Percentiles rank a stretch among this genome's conserved stretches.
phyloP scores from a whole-genome alignment of 1,140 invertebrate genomes.

The Pseudobourletiella spinata region DNA sequence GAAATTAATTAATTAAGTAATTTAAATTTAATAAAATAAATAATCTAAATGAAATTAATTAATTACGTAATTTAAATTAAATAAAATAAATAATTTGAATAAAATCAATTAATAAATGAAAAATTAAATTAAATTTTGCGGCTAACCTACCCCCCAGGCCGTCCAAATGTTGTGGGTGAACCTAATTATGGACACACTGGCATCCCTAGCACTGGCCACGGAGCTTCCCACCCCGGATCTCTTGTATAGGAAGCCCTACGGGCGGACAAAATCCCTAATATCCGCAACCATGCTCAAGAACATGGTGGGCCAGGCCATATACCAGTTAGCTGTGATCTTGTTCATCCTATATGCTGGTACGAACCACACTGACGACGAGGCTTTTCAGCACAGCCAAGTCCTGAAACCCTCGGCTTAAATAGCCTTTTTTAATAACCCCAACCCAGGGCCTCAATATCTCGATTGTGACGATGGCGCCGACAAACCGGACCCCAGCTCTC shows the following conservation, averaged over 20 bases:
- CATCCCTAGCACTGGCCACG: conserved; percentile 58
- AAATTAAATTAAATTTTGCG: too few relatives aligned
- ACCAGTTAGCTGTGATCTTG: conserved; percentile 56
- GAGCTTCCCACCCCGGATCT: conserved; percentile 55
- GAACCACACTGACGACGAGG: too few relatives aligned
- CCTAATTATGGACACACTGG: conserved; percentile 63
- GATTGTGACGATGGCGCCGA: conserved; percentile 47
- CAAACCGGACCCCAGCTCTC: conserved; percentile 47
- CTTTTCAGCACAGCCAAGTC: too few relatives aligned
- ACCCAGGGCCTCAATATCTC: conserved; percentile 44
- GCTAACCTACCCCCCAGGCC: conserved; percentile 43
- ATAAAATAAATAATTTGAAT: too few relatives aligned
- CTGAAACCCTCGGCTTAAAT: too few relatives aligned
- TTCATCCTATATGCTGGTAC: conserved; percentile 48
- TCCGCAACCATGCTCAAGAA: conserved; percentile 60
- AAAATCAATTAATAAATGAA: not conserved
- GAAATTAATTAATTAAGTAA: not conserved
- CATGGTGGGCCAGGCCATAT: conserved; percentile 56
- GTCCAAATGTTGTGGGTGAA: conserved; percentile 69
- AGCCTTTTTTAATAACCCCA: not conserved
- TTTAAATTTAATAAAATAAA: not conserved
- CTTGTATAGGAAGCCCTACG: conserved; percentile 56
- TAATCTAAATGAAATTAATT: not conserved
- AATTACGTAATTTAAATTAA: not conserved
- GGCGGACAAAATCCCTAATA: conserved; percentile 55